Evolutionary conservation across 2,113 vertebrate species (phyloP).

Genomic region (Sardina pilchardus): DNA sequence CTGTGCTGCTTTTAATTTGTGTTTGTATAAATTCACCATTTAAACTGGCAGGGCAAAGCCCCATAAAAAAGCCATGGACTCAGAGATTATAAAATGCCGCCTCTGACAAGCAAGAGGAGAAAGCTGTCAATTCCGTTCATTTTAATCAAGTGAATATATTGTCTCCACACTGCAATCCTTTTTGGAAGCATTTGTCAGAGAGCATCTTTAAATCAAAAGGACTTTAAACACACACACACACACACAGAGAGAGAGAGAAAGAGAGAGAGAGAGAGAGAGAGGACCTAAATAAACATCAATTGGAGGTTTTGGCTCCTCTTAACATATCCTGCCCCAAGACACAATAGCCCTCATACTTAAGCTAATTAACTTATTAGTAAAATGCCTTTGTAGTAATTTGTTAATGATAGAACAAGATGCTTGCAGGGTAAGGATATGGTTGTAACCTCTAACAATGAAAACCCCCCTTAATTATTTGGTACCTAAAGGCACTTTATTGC

Average conservation of each 20-base stretch:
- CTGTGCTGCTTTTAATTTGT: neutral
- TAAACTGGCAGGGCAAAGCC: neutral
- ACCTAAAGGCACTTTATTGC: no score
- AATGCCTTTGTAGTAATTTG: no score
- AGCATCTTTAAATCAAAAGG: conserved; percentile 4
- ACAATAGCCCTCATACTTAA: neutral
- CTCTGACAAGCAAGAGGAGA: neutral
- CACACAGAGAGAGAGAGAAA: neutral
- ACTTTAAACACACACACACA: neutral
- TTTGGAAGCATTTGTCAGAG: neutral
- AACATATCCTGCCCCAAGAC: neutral
- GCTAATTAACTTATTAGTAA: neutral
- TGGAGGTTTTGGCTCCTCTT: neutral
- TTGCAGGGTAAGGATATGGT: no score
- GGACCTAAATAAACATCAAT: neutral
- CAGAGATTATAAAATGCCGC: neutral
- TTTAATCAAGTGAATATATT: neutral
- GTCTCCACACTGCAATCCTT: neutral
- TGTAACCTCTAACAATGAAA: no score
- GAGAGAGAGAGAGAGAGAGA: neutral
- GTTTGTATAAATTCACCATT: neutral
- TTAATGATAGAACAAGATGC: no score
- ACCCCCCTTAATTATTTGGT: no score
- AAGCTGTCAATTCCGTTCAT: neutral
- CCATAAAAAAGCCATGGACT: neutral